Evolutionary conservation across 2,888 invertebrate species (phyloP), one percentile per base, ranked within the genome.

Genomic region (Scrobipalpa costella): DNA sequence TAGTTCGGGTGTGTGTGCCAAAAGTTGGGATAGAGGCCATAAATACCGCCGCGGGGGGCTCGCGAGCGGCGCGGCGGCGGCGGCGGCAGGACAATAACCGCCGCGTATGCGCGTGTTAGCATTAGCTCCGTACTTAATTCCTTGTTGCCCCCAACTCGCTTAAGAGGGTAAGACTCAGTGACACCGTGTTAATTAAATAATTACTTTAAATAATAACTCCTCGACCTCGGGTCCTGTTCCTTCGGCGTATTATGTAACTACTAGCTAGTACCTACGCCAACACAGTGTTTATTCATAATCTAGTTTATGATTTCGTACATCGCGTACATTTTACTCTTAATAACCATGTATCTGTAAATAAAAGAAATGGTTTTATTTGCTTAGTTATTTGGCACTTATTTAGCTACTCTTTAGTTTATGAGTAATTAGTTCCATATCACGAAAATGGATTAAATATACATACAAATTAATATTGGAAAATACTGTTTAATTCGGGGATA

Each of bases 101-200:
- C 79, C 81, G 79, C 87, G 86, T 89, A 88, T 86, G 86, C 84
- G 76, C 85, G 81, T 90, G 90, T 90, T 85, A 88, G 89, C 89
- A 90, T 89, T 89, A 88, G 88, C 83, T 79, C 78, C 79, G 80
- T 84, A 85, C 87, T 89, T 90, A 90, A 89, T 90, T 84, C 90
- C 88, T 86, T 87, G 88, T 88, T 84, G 86, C 84, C 86, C 86
- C 84, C 82, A 86, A 89, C 88, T 88, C 84, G 80, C 86, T 90
- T 88, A 86, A 86, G 89, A 88, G 88, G 89, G 89, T 86, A 85
- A 85, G 84, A 83, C 85, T 83, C 78, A 77, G 79, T 80, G 85
- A 88, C 87, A 88, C 80, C 78, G 78, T 88, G 90, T 88, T 91
- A 88, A 90, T 91, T 90, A 89, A 90, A 90, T 90, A 90, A 90